phyloP scores from a whole-genome alignment of 2,797 vertebrate genomes.

The Falco concolor region DNA sequence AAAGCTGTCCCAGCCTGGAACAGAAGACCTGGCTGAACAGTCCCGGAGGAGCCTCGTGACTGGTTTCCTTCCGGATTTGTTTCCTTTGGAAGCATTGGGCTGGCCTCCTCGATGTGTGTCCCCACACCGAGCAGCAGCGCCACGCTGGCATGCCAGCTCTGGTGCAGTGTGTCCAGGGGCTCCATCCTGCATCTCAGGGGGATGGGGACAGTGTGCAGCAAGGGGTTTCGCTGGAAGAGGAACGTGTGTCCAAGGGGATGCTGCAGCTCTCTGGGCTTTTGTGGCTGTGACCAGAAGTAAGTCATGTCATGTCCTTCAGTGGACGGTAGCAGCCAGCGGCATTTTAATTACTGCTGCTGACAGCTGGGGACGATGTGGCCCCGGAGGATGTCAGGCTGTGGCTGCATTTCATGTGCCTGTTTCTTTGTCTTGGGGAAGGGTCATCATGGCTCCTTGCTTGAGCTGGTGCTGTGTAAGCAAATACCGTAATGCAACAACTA shows the following conservation, averaged over 20 bases:
- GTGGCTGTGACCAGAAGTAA: neutral
- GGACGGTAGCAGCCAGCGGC: neutral
- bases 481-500: accelerated
- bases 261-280: neutral
- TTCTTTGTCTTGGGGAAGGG: neutral
- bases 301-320: accelerated
- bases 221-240: neutral
- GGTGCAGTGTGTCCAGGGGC: accelerated
- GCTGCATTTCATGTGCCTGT: accelerated
- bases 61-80: neutral
- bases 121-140: accelerated
- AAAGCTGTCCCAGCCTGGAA: neutral
- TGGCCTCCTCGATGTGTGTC: accelerated
- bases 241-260: too few species aligned
- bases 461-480: accelerated
- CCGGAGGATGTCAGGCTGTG: neutral
- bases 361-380: neutral
- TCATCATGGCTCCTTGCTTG: accelerated
- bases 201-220: accelerated
- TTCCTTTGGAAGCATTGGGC: accelerated
- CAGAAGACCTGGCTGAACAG: accelerated
- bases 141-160: accelerated
- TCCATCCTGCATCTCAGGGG: neutral
- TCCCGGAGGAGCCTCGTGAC: neutral
- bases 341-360: neutral